Evolutionary conservation across 2,113 vertebrate species (phyloP).

Genomic region (Atrichornis clamosus): DNA sequence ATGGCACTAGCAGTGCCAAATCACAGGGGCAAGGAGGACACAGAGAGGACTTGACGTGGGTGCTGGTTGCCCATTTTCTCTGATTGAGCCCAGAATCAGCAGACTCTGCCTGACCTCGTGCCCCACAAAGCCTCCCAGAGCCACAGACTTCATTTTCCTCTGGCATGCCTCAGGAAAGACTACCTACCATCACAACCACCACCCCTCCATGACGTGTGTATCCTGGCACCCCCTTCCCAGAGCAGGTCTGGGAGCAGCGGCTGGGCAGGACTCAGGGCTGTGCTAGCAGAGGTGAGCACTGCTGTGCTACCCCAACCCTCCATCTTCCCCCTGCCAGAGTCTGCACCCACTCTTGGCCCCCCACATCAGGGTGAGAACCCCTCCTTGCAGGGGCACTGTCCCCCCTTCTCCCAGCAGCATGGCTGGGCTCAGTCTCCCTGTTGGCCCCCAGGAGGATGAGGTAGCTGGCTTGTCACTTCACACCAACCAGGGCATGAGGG

Average conservation of each 20-base stretch:
- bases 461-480: not conserved
- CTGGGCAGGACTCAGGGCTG: not conserved
- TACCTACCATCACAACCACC: not conserved
- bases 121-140: not conserved
- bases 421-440: not conserved
- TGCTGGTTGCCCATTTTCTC: not conserved
- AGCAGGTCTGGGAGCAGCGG: rapidly evolving
- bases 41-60: not conserved
- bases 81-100: not conserved
- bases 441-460: not conserved
- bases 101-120: not conserved
- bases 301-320: not conserved
- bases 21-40: not conserved
- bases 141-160: not conserved
- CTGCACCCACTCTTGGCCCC: not conserved
- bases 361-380: not conserved
- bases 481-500: rapidly evolving
- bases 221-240: not conserved
- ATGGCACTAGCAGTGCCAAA: not conserved
- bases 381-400: not conserved
- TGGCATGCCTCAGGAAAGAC: not conserved
- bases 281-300: not conserved
- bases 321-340: not conserved
- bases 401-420: not conserved
- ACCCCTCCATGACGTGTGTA: rapidly evolving